phyloP scores from a whole-genome alignment of 2,113 vertebrate genomes.

The Nothocercus nigrocapillus region DNA sequence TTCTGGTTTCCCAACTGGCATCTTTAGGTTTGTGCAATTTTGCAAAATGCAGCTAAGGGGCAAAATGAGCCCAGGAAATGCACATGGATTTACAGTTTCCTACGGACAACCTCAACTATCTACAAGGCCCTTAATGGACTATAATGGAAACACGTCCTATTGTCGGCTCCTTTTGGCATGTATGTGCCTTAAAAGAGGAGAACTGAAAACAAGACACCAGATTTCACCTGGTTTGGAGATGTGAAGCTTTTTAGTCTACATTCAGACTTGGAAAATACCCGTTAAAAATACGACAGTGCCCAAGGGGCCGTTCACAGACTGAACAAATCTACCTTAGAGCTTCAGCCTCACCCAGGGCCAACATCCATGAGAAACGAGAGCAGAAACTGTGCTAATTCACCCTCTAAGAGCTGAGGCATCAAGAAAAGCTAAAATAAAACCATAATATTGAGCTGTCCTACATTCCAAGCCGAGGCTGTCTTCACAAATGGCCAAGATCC shows the following conservation, averaged over 20 bases:
- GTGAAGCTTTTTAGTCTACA: not conserved
- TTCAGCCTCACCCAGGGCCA: not conserved
- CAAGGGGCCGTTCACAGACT: not conserved
- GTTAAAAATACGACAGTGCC: not conserved
- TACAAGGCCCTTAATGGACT: not conserved
- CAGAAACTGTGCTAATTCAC: not conserved
- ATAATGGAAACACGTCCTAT: not conserved
- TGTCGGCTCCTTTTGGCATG: not conserved
- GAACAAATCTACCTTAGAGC: not conserved
- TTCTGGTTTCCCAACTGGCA: fast-evolving
- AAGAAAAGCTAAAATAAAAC: not conserved
- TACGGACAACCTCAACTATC: too few species aligned
- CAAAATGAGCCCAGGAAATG: not conserved
- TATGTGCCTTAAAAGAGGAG: not conserved
- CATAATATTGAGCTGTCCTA: not conserved
- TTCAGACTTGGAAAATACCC: not conserved
- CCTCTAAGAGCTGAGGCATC: not conserved
- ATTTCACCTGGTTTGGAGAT: not conserved
- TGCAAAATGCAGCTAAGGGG: not conserved
- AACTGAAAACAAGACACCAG: not conserved
- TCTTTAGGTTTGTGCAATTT: not conserved
- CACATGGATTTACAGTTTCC: not conserved
- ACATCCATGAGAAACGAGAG: not conserved
- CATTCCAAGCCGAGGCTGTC: not conserved
- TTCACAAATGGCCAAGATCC: not conserved